phyloP scores from a whole-genome alignment of 2,888 invertebrate species.

The Drosophila kambysellisi region DNA sequence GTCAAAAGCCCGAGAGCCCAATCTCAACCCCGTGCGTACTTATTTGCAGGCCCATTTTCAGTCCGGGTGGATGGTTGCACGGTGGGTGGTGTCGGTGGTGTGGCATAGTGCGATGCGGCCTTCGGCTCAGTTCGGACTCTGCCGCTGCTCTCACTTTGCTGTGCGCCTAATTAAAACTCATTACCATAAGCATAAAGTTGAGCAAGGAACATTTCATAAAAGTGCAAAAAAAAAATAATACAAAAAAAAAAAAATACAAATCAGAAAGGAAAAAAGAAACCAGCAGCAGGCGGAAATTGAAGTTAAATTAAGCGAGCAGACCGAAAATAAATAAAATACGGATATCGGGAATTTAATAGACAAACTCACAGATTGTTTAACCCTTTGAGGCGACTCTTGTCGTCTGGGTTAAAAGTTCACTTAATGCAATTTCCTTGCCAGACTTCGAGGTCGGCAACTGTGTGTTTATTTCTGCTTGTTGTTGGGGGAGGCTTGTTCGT shows the following conservation, averaged over 20 bases:
- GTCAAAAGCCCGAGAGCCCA: slow-evolving; percentile 7
- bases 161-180: slow-evolving; percentile 80
- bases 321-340: slow-evolving; percentile 1
- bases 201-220: slow-evolving; percentile 58
- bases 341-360: slow-evolving; percentile 4
- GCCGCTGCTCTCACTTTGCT: slow-evolving; percentile 57
- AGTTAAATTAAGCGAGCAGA: slow-evolving; percentile 43
- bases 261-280: not conserved
- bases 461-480: not conserved
- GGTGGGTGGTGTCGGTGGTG: slow-evolving; percentile 29
- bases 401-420: slow-evolving; percentile 36
- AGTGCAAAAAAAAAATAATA: slow-evolving; percentile 7
- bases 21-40: slow-evolving; percentile 15
- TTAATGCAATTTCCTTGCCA: slow-evolving; percentile 80
- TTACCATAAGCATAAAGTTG: slow-evolving; percentile 78
- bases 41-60: slow-evolving; percentile 24
- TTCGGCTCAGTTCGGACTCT: slow-evolving; percentile 43
- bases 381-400: slow-evolving; percentile 27
- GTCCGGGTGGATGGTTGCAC: slow-evolving; percentile 4
- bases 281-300: slow-evolving; percentile 53
- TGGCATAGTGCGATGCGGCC: slow-evolving; percentile 10
- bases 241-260: not conserved
- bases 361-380: slow-evolving; percentile 42
- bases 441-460: slow-evolving; percentile 47
- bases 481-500: slow-evolving; percentile 6